Evolutionary conservation across 2,888 invertebrate genomes (phyloP).

Genomic region (Charanyca ferruginea): DNA sequence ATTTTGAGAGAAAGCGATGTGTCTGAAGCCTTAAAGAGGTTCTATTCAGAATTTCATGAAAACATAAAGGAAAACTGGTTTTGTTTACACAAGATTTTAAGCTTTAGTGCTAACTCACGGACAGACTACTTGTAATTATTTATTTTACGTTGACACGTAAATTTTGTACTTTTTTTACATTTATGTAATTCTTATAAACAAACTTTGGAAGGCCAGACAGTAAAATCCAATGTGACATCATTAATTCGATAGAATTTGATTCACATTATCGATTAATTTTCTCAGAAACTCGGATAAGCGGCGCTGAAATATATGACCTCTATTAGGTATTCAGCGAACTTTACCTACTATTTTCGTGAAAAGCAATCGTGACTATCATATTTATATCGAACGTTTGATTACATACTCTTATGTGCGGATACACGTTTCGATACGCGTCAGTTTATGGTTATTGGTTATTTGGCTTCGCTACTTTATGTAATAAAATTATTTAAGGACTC

Average conservation of each 20-base stretch:
- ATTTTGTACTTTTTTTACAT: neutral
- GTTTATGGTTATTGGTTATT: conserved; percentile 62
- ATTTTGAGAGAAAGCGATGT: conserved; percentile 47
- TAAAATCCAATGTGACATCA: neutral
- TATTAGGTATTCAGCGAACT: conserved; percentile 32
- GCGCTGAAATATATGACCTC: conserved; percentile 12
- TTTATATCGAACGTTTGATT: conserved; percentile 49
- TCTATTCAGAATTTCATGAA: conserved; percentile 53
- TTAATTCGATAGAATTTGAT: neutral
- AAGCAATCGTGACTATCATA: conserved; percentile 47
- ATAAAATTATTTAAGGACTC: conserved; percentile 51
- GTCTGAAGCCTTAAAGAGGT: conserved; percentile 52
- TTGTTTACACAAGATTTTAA: conserved; percentile 48
- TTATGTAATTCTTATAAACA: too few relatives aligned
- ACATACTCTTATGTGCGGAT: conserved; percentile 54
- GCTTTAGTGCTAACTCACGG: conserved; percentile 21
- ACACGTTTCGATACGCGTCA: conserved; percentile 59
- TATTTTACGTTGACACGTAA: conserved; percentile 24
- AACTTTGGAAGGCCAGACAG: neutral
- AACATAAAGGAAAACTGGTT: conserved; percentile 53
- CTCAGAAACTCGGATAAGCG: conserved; percentile 13
- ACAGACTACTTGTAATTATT: conserved; percentile 29
- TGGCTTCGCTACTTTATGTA: conserved; percentile 44
- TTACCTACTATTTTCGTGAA: conserved; percentile 34
- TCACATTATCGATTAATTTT: neutral